phyloP scores from a whole-genome alignment of 2,113 vertebrate genomes.

The Tragelaphus buxtoni region DNA sequence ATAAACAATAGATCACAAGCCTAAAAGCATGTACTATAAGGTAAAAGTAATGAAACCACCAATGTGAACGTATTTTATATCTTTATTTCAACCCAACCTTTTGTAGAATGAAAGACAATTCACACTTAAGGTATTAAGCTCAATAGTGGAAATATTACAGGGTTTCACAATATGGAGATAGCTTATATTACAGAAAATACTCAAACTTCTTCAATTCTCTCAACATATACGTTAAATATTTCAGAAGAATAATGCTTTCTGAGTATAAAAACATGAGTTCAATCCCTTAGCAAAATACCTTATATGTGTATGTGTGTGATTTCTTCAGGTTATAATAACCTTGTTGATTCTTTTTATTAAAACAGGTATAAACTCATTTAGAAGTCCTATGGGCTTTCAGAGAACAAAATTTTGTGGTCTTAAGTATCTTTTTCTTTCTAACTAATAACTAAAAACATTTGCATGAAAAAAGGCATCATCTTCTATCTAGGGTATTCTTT shows the following conservation, averaged over 20 bases:
- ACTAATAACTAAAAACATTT: neutral
- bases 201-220: neutral
- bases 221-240: neutral
- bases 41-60: neutral
- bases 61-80: neutral
- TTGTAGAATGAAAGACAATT: neutral
- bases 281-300: neutral
- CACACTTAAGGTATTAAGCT: neutral
- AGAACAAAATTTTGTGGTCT: neutral
- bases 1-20: neutral
- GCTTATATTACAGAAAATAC: neutral
- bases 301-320: neutral
- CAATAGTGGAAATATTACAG: neutral
- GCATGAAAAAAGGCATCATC: neutral
- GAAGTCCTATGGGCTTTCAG: neutral
- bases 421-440: neutral
- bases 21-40: neutral
- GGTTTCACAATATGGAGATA: neutral
- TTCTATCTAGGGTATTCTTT: neutral
- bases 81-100: neutral
- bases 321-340: neutral
- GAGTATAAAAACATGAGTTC: neutral
- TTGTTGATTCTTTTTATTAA: neutral
- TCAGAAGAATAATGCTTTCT: neutral
- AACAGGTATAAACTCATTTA: neutral